phyloP scores from a whole-genome alignment of 2,888 invertebrate genomes.

The Priocnemis perturbator region DNA sequence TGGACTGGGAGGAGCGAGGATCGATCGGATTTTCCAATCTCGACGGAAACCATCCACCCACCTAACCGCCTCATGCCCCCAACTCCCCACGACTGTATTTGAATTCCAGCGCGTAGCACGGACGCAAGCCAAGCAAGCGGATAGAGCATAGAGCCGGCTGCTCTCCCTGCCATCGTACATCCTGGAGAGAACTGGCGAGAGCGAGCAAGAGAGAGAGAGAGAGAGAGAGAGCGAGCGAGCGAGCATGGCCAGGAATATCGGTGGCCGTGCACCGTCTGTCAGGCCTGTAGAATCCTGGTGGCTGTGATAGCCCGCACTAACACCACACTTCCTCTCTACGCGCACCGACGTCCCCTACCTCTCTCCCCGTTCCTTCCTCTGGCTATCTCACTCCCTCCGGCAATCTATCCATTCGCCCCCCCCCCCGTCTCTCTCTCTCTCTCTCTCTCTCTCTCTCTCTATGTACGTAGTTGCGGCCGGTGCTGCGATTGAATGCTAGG shows the following conservation, averaged over 20 bases:
- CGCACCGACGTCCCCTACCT: slow-evolving; percentile 5
- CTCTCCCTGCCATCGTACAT: not conserved
- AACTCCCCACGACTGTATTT: slow-evolving; percentile 37
- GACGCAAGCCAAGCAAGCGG: slow-evolving; percentile 48
- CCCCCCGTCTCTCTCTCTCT: slow-evolving; percentile 13
- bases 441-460: slow-evolving; percentile 32
- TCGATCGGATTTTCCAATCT: slow-evolving; percentile 62
- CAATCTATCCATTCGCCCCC: slow-evolving; percentile 19
- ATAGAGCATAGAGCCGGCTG: slow-evolving; percentile 49
- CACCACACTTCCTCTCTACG: slow-evolving; percentile 15
- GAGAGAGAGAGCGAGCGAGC: not conserved
- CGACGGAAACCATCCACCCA: slow-evolving; percentile 56
- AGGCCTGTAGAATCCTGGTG: slow-evolving; percentile 45
- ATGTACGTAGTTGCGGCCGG: slow-evolving; percentile 67
- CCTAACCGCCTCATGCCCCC: slow-evolving; percentile 36
- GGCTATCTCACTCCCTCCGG: slow-evolving; percentile 13
- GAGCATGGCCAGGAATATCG: slow-evolving; percentile 41
- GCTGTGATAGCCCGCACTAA: slow-evolving; percentile 42
- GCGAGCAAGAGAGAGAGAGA: slow-evolving; percentile 1
- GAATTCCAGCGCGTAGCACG: slow-evolving; percentile 47
- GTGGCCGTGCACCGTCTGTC: slow-evolving; percentile 39
- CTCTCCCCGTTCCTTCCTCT: slow-evolving; percentile 16
- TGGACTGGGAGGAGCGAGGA: slow-evolving; percentile 29
- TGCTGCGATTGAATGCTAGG: slow-evolving; percentile 75
- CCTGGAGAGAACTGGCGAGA: not conserved